phyloP scores from a whole-genome alignment of 2,888 invertebrate genomes.

The Eilema sororculum region DNA sequence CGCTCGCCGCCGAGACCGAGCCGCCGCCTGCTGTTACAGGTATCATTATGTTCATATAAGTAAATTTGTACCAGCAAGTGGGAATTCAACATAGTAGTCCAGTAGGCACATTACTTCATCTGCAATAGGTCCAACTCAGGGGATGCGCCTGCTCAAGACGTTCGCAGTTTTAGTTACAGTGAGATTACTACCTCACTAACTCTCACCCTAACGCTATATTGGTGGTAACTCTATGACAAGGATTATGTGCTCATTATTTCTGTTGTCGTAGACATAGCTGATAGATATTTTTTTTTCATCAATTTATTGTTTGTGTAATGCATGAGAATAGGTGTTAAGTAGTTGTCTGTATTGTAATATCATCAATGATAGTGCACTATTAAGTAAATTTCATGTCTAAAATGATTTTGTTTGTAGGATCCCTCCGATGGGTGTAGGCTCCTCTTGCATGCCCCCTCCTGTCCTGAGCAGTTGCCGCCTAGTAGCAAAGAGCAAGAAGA shows the following conservation, averaged over 20 bases:
- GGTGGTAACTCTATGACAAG: neutral
- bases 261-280: neutral
- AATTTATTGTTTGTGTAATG: neutral
- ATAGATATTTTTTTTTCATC: neutral
- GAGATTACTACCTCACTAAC: neutral
- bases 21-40: slow-evolving; percentile 19
- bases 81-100: neutral
- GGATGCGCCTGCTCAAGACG: neutral
- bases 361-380: neutral
- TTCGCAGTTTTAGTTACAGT: neutral
- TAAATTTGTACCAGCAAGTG: neutral
- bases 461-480: slow-evolving; percentile 15
- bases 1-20: slow-evolving; percentile 16
- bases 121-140: neutral
- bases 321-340: neutral
- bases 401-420: slow-evolving; percentile 23
- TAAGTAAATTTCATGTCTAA: slow-evolving; percentile 6
- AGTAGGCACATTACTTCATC: neutral
- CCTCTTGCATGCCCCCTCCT: slow-evolving; percentile 26
- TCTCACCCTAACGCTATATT: neutral
- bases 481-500: slow-evolving; percentile 4
- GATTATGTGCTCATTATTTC: neutral
- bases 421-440: slow-evolving; percentile 16
- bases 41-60: neutral
- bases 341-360: neutral